phyloP scores from a whole-genome alignment of 2,888 invertebrate species.

The Craniophora ligustri region DNA sequence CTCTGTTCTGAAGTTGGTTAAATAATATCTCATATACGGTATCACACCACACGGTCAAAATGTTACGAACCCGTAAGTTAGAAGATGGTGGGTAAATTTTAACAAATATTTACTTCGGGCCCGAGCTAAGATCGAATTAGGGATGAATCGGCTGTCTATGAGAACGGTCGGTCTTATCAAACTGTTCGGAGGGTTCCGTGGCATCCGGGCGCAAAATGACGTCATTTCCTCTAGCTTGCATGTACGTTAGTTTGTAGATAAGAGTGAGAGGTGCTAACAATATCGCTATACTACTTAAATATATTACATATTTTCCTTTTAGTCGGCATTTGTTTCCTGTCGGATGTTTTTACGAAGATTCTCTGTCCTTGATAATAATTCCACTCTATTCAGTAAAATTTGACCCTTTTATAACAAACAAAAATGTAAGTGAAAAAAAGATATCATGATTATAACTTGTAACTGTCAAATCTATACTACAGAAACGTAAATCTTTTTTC shows the following conservation, averaged over 20 bases:
- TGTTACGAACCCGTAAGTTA: conserved; percentile 2
- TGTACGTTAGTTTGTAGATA: conserved; percentile 24
- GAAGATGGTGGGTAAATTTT: conserved; percentile 9
- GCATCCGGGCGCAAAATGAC: conserved; percentile 31
- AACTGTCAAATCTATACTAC: no score
- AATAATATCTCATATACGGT: not conserved
- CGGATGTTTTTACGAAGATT: no score
- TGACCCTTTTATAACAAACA: no score
- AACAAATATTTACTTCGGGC: conserved; percentile 35
- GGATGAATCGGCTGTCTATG: conserved; percentile 17
- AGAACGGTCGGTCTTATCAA: conserved; percentile 30
- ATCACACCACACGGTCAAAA: not conserved
- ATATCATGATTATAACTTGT: no score
- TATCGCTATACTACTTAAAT: not conserved
- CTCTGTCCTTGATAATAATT: no score
- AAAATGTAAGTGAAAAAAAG: no score
- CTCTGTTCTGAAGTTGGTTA: no score
- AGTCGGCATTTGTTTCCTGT: not conserved
- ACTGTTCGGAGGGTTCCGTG: conserved; percentile 8
- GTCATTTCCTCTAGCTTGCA: conserved; percentile 23
- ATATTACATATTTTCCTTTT: conserved; percentile 11
- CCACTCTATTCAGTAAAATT: no score
- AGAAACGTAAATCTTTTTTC: no score
- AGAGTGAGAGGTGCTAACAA: conserved; percentile 1
- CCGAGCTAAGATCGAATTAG: conserved; percentile 26